These are phyloP conservation scores for Fratercula arctica DNA, from an alignment of 2,797 vertebrate genomes.

Conservation along the genomic window DNA sequence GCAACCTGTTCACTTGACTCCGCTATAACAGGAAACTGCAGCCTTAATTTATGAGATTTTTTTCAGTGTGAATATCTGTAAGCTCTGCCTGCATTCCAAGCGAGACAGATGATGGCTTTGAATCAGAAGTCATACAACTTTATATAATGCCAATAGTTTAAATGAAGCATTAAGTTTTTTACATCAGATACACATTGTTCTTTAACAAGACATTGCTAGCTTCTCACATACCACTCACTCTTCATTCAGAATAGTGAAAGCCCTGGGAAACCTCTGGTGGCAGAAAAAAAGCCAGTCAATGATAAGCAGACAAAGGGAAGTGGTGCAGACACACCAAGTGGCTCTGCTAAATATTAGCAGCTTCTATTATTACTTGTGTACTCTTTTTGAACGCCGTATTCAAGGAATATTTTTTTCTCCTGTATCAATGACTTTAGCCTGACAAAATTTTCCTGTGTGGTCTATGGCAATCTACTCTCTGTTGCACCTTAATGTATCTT, in stretches of 20 bases:
- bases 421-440: not conserved
- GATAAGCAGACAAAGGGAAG: not conserved
- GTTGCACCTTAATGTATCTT: not conserved
- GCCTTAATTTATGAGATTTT: not conserved
- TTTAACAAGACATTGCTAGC: not conserved
- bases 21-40: not conserved
- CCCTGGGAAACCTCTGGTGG: not conserved
- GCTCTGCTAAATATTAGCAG: not conserved
- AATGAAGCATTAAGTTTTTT: not conserved
- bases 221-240: not conserved
- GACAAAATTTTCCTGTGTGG: not conserved
- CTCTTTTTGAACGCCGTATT: not conserved
- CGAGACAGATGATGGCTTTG: not conserved
- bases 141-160: not conserved
- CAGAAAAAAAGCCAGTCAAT: not conserved
- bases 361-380: not conserved
- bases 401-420: not conserved
- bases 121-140: not conserved
- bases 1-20: not conserved
- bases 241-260: not conserved
- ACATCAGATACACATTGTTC: not conserved
- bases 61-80: not conserved
- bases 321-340: not conserved
- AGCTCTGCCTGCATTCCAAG: not conserved
- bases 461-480: not conserved